These are phyloP conservation scores for Pangasius djambal DNA, from an alignment of 2,797 vertebrate species.

Conservation along the genomic window DNA sequence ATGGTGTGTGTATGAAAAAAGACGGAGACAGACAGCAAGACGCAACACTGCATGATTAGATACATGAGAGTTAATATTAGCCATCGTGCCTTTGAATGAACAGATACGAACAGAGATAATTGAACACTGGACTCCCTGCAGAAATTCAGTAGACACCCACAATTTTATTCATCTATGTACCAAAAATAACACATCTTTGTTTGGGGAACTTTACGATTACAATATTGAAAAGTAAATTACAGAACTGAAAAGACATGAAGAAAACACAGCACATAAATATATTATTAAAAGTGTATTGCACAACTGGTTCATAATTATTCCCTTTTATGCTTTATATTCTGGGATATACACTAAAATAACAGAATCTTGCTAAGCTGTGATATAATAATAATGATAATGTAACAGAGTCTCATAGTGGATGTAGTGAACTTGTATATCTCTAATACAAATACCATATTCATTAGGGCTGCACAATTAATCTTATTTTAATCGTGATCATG, in stretches of 20 bases:
- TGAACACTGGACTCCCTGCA: not conserved
- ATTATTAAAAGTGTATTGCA: constrained; percentile 68
- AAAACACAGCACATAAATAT: constrained; percentile 67
- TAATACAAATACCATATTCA: constrained; percentile 3
- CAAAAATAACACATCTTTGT: constrained; percentile 83
- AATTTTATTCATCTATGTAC: constrained; percentile 81
- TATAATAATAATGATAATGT: not conserved
- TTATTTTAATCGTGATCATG: not conserved
- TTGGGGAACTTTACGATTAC: constrained; percentile 70
- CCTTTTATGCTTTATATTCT: constrained; percentile 53
- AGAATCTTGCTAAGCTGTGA: constrained; percentile 30
- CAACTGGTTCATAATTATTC: constrained; percentile 66
- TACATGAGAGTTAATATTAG: not conserved
- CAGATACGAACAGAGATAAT: not conserved
- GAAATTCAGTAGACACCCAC: constrained; percentile 65
- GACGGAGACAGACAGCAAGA: constrained; percentile 4
- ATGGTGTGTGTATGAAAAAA: constrained; percentile 25
- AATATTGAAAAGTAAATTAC: constrained; percentile 63
- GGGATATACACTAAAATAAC: constrained; percentile 51
- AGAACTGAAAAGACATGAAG: constrained; percentile 63
- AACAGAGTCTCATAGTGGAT: not conserved
- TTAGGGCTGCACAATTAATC: not conserved
- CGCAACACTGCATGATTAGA: constrained; percentile 14
- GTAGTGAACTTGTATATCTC: not conserved
- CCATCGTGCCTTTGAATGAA: not conserved